Evolutionary conservation across 2,113 vertebrate species (phyloP).

Genomic region (Ovis aries): DNA sequence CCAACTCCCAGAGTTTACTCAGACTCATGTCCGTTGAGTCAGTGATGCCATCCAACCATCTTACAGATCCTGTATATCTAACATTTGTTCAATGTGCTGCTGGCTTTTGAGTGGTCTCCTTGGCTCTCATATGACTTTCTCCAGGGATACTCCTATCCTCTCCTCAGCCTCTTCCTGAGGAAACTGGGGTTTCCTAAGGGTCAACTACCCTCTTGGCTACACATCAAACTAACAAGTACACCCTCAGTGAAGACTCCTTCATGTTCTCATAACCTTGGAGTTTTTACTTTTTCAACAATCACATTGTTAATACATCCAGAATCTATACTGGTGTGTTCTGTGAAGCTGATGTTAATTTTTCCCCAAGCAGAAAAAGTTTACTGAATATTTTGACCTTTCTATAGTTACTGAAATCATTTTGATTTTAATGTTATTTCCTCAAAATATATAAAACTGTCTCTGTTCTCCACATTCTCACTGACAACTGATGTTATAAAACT

Average conservation of each 20-base stretch:
- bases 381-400: neutral
- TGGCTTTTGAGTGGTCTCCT: neutral
- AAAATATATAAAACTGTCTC: neutral
- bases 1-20: neutral
- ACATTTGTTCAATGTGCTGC: neutral
- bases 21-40: neutral
- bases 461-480: neutral
- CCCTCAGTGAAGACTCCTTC: neutral
- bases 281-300: neutral
- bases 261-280: neutral
- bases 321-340: no score
- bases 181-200: neutral
- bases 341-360: neutral
- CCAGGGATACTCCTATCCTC: neutral
- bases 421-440: neutral
- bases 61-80: neutral
- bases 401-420: neutral
- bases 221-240: neutral
- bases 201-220: neutral
- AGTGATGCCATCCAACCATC: neutral
- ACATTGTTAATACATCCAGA: neutral
- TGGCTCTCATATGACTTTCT: neutral
- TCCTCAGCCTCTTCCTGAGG: neutral
- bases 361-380: neutral
- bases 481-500: neutral